Evolutionary conservation across 2,888 invertebrate species (phyloP).

Genomic region (Meliscaeva auricollis): DNA sequence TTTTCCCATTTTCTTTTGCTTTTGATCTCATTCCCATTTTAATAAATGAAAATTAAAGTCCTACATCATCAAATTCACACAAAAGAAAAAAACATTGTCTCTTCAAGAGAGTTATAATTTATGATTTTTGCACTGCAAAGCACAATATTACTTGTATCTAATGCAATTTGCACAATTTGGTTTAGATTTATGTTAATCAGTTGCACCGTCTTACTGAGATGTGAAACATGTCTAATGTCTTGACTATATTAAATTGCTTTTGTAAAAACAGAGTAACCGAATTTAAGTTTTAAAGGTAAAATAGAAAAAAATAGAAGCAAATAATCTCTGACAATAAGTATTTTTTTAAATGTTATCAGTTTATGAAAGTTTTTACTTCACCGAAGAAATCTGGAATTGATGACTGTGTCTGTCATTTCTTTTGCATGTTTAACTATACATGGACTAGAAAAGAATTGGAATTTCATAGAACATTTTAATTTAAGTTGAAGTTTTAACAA

Average conservation of each 20-base stretch:
- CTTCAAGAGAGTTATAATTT: background rate
- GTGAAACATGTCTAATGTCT: slow-evolving; percentile 28
- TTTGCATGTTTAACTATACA: too few relatives aligned
- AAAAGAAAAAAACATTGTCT: background rate
- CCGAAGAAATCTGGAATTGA: too few relatives aligned
- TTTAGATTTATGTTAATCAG: slow-evolving; percentile 47
- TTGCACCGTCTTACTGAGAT: slow-evolving; percentile 2
- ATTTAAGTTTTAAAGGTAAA: background rate
- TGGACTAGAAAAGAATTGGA: too few relatives aligned
- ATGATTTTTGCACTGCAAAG: slow-evolving; percentile 7
- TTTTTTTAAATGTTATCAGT: too few relatives aligned
- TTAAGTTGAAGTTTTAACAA: too few relatives aligned
- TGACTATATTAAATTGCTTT: background rate
- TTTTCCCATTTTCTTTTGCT: background rate
- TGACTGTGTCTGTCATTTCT: too few relatives aligned
- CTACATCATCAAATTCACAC: background rate
- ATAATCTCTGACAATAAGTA: too few relatives aligned
- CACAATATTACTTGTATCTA: background rate
- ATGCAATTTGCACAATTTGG: slow-evolving; percentile 55
- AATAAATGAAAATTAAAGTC: slow-evolving; percentile 1
- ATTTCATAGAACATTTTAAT: too few relatives aligned
- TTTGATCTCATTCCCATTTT: slow-evolving; percentile 5
- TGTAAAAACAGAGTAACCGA: background rate
- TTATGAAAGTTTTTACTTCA: too few relatives aligned
- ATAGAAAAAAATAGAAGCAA: too few relatives aligned